Evolutionary conservation across 2,113 vertebrate genomes (phyloP), one percentile per base, ranked within the genome.

Genomic region (Sapayoa aenigma): DNA sequence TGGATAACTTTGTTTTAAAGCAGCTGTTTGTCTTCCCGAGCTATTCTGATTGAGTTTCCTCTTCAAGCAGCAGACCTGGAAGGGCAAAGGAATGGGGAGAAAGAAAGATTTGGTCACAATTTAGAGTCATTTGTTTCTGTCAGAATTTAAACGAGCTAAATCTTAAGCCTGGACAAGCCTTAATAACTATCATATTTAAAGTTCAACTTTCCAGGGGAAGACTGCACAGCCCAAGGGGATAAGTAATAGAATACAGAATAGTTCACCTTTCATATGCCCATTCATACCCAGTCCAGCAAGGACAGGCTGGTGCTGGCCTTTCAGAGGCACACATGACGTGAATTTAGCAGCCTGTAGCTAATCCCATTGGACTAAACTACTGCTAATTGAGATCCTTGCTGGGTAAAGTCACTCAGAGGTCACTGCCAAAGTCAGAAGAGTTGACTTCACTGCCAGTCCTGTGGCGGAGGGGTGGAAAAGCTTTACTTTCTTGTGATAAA

Each of bases 101-200:
- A 83, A 68, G 92, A 76, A 90, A 90, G 59, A 72, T 74, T 84
- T 96, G 85, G 85, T 76, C 85, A 88, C 91, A 90, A 74, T 94
- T 96, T 85, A 90, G 74, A 77, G 90, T 60, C 63, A 86, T 97
- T 96, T 95, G 81, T 93, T 95, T 68, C 78, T 91, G 94, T 93
- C 95, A 95, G 93, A 94, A 96, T 95, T 94, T 96, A 94, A 93
- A 94, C 71, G 92, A 90, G 84, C 87, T 95, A 79, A 94, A 93
- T 89, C 91, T 96, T 67, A 90, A 93, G 92, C 50, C 89, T 46
- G 81, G 89, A 85, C 89, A 89, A 94, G 90, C 67, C 87, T 97
- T 96, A 95, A 94, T 95, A 95, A 95, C 92, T 59, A 88, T 88
- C 78, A 94, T 93, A 95, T 94, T 94, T 94, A 96, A 96, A 96